These are phyloP conservation scores for Aphelinus certus DNA, from an alignment of 1,140 invertebrate species.

Conservation along the genomic window DNA sequence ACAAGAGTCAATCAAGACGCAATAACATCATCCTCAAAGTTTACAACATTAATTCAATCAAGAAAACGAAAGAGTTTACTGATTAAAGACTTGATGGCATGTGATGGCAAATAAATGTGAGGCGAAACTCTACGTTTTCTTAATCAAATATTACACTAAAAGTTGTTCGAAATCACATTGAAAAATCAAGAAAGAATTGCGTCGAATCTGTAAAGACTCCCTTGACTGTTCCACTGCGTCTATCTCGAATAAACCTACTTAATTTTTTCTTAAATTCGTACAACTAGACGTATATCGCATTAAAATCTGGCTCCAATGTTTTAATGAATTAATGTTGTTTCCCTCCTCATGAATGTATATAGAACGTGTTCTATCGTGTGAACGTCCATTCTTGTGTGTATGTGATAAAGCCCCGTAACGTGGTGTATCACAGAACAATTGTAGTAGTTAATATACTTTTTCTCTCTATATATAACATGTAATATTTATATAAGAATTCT, in stretches of 20 bases:
- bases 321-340: conserved; percentile 33
- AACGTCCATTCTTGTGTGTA: conserved; percentile 48
- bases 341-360: conserved; percentile 6
- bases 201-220: conserved; percentile 16
- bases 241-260: conserved; percentile 32
- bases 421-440: conserved; percentile 68
- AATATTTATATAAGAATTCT: conserved; percentile 60
- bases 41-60: too few species aligned
- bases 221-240: conserved; percentile 37
- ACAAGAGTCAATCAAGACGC: too few species aligned
- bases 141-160: not conserved
- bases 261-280: conserved; percentile 42
- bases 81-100: not conserved
- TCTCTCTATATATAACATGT: conserved; percentile 53
- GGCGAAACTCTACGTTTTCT: not conserved
- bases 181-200: conserved; percentile 14
- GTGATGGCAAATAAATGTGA: not conserved
- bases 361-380: conserved; percentile 40
- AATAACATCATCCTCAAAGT: too few species aligned
- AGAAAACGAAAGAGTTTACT: too few species aligned
- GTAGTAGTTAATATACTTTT: conserved; percentile 57
- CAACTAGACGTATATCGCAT: conserved; percentile 48
- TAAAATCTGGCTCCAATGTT: conserved; percentile 38
- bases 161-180: conserved; percentile 7
- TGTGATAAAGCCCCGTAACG: conserved; percentile 66